Conservation (phyloP, 2,888 invertebrate genomes). For the Spisula solida region DNA sequence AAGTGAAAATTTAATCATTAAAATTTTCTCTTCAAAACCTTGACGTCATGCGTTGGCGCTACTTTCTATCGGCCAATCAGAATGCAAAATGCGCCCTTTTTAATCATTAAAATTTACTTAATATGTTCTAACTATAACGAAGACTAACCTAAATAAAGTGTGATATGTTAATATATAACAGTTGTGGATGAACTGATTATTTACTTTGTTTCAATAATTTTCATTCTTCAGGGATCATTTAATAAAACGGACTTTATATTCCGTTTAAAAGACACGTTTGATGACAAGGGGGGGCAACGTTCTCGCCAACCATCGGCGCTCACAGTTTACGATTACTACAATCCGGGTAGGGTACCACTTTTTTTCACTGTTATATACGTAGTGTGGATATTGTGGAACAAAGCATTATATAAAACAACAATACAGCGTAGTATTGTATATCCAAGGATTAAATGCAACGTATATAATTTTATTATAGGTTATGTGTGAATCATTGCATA, state of each 20-base stretch:
- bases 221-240: slow-evolving; percentile 67
- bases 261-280: slow-evolving; percentile 55
- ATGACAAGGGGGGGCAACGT: slow-evolving; percentile 60
- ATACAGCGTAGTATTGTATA: background rate
- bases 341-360: slow-evolving; percentile 68
- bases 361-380: background rate
- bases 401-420: background rate
- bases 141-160: too few species aligned
- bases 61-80: too few species aligned
- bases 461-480: background rate
- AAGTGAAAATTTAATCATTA: too few species aligned
- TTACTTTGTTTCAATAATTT: background rate
- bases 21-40: too few species aligned
- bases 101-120: too few species aligned
- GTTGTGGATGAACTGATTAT: too few species aligned
- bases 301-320: slow-evolving; percentile 76
- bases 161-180: too few species aligned
- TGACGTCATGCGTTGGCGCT: too few species aligned
- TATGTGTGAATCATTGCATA: too few species aligned
- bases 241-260: slow-evolving; percentile 68
- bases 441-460: background rate
- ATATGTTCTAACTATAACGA: too few species aligned
- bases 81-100: too few species aligned
- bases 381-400: background rate
- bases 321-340: slow-evolving; percentile 78